Evolutionary conservation across 2,797 vertebrate genomes (phyloP).

Genomic region (Arnoldichthys spilopterus): DNA sequence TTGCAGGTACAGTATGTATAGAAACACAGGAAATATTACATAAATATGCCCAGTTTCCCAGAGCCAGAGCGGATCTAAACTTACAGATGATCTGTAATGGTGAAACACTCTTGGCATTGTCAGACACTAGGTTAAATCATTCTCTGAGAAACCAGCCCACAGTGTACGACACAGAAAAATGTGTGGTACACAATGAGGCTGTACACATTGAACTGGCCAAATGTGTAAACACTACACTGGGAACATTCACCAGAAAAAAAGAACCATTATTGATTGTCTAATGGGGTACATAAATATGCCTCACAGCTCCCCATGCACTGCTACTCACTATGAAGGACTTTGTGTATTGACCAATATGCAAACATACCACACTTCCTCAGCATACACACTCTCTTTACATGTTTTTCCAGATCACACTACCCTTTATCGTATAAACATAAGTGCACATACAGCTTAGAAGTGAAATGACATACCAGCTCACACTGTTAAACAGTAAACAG

Average conservation of each 20-base stretch:
- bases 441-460: conserved; percentile 21
- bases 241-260: conserved; percentile 39
- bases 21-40: background rate
- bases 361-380: conserved; percentile 52
- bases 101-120: background rate
- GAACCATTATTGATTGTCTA: conserved; percentile 42
- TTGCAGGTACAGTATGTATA: conserved; percentile 37
- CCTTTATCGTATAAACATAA: conserved; percentile 40
- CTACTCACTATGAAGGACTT: conserved; percentile 53
- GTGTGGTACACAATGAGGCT: background rate
- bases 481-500: conserved; percentile 27
- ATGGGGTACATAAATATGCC: conserved; percentile 50
- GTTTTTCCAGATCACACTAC: conserved; percentile 38
- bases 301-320: conserved; percentile 42
- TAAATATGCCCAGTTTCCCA: background rate
- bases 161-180: background rate
- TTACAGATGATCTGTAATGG: background rate
- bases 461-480: conserved; percentile 12
- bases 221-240: conserved; percentile 22
- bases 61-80: background rate
- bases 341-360: conserved; percentile 49
- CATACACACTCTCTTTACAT: conserved; percentile 29
- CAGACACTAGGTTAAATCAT: background rate
- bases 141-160: background rate
- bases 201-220: conserved; percentile 20